Conservation (phyloP, 2,797 vertebrate genomes). For the Sebastes steindachneri region DNA sequence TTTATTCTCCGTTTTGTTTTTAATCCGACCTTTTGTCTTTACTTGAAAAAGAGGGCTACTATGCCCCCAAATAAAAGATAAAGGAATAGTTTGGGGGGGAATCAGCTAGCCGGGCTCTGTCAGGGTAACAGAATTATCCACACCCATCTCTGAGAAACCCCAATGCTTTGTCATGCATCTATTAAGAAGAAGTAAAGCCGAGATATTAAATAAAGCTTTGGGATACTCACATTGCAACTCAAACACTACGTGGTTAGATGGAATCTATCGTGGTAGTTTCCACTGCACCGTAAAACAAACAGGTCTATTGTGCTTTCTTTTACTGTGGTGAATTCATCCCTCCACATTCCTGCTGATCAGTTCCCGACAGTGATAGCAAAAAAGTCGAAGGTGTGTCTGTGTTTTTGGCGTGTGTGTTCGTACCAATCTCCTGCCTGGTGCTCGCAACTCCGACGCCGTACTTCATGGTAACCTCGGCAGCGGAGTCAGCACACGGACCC, state of each 20-base stretch:
- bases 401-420: background rate
- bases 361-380: background rate
- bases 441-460: slow-evolving; percentile 93
- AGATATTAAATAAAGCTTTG: background rate
- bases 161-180: background rate
- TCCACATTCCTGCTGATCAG: background rate
- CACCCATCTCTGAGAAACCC: background rate
- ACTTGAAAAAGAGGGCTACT: background rate
- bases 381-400: background rate
- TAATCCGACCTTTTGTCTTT: background rate
- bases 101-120: background rate
- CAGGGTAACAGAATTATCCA: background rate
- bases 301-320: background rate
- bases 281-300: background rate
- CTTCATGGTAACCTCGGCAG: slow-evolving; percentile 81
- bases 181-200: background rate
- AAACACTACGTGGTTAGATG: background rate
- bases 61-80: too few relatives aligned
- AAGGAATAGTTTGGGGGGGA: too few relatives aligned
- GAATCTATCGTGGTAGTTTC: background rate
- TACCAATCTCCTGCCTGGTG: slow-evolving; percentile 95
- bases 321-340: background rate
- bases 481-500: slow-evolving; percentile 87
- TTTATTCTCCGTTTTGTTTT: background rate
- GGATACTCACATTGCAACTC: background rate